Evolutionary conservation across 2,888 invertebrate genomes (phyloP), one percentile per base, ranked within the genome.

Genomic region (Eumacrocentrus americanus): DNA sequence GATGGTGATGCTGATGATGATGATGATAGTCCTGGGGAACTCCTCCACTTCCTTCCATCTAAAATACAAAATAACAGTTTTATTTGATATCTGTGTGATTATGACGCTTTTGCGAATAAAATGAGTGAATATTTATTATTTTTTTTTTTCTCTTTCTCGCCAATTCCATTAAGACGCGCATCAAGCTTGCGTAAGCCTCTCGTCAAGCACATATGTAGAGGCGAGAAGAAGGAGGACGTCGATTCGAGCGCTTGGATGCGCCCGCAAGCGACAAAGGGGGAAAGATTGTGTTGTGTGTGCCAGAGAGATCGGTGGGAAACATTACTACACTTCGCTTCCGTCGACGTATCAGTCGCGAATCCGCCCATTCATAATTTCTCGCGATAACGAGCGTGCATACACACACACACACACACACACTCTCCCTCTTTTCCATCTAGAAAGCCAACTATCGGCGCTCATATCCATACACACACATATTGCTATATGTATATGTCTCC

Each of bases 341-440:
- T 53, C 37, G 46, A 47, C 34, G 47, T 59, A 59, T 59, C 53
- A 53, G 50, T 50, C 29, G 38, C 16, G 34, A 59, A 59, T 59
- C 67, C 67, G 65, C 64, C 66, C 72, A 73, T 73, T 73, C 71
- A 72, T 72, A 72, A 72, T 66, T 72, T 57, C 58, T 55, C 57
- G 62, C 62, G 68, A 67, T 67, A 63, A 69, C 64, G 64, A 69
- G 65, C 66, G 63, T 63, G 47, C 51, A 66, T 68, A 69, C 66
- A 47, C 22, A 34, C 37, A 7, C 46, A 23, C 61, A 38, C 57
- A 48, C 29, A 40, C 22, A 57, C n/a, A 38, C 6, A 16, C 23
- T 18, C n/a, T n/a, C n/a, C n/a, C n/a, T n/a, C n/a, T n/a, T n/a
- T n/a, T n/a, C n/a, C n/a, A n/a, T n/a, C n/a, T n/a, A n/a, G n/a